Evolutionary conservation across 2,888 invertebrate genomes (phyloP).

Genomic region (Conus canariensis): DNA sequence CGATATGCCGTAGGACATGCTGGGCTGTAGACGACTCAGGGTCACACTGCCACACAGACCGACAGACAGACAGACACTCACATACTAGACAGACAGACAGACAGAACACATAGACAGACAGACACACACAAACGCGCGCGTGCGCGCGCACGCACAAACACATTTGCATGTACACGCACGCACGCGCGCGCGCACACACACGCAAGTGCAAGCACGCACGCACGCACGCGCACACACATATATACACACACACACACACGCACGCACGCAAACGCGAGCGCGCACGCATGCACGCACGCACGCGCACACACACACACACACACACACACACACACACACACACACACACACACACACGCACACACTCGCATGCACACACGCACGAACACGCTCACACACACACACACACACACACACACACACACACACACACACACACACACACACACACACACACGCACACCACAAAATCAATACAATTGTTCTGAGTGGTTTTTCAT

Average conservation of each 20-base stretch:
- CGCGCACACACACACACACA: background rate
- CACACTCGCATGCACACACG: slow-evolving; percentile 80
- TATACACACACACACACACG: too few species aligned
- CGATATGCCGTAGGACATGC: slow-evolving; percentile 94
- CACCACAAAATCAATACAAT: too few species aligned
- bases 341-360: slow-evolving; percentile 52
- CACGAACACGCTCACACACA: slow-evolving; percentile 51
- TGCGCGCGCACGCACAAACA: too few species aligned
- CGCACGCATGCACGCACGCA: background rate
- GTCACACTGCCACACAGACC: slow-evolving; percentile 82
- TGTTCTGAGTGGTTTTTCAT: too few species aligned
- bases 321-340: background rate
- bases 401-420: slow-evolving; percentile 51
- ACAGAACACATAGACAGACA: background rate
- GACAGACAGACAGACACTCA: background rate
- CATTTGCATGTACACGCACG: background rate
- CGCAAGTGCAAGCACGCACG: background rate
- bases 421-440: slow-evolving; percentile 80
- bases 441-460: slow-evolving; percentile 48
- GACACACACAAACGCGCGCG: background rate
- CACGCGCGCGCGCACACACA: background rate
- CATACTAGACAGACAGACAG: background rate
- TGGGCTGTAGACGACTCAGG: slow-evolving; percentile 92
- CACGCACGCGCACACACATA: too few species aligned
- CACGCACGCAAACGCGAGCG: too few species aligned